A percentile compares a stretch with the other conserved stretches of the same genome.
phyloP scores from a whole-genome alignment of 2,888 invertebrate species.

The Acanthosepion esculentum region DNA sequence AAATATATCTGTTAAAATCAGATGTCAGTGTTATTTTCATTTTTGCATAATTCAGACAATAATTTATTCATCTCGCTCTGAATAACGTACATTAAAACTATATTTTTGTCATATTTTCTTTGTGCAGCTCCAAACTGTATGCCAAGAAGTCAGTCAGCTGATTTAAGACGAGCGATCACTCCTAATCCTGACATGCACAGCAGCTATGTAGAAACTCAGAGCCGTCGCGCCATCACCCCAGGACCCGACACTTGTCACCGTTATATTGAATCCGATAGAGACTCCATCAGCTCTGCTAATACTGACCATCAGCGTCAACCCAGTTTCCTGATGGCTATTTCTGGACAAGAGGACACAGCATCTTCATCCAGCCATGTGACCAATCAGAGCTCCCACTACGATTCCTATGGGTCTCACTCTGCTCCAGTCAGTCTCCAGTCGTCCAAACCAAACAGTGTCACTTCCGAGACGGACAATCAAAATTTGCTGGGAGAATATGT shows the following conservation, averaged over 20 bases:
- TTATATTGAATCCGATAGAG: conserved; percentile 48
- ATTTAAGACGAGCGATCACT: conserved; percentile 53
- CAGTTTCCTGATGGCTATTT: conserved; percentile 71
- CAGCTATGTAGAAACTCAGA: conserved; percentile 41
- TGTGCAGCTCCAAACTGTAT: not conserved
- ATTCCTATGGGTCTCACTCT: not conserved
- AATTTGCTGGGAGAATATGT: conserved; percentile 48
- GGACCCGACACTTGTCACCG: conserved; percentile 47
- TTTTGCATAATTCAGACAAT: too few relatives aligned
- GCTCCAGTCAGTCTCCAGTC: conserved; percentile 6
- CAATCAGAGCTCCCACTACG: not conserved
- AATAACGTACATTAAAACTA: too few relatives aligned
- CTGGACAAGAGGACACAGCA: conserved; percentile 54
- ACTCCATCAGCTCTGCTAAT: conserved; percentile 48
- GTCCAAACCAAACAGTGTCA: not conserved
- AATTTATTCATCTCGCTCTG: too few relatives aligned
- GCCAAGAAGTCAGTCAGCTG: conserved; percentile 35
- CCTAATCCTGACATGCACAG: conserved; percentile 52
- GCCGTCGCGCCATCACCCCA: conserved; percentile 40
- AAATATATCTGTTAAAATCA: too few relatives aligned
- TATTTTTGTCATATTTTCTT: not conserved
- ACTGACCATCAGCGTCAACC: conserved; percentile 67
- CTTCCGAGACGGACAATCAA: not conserved
- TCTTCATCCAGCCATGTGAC: not conserved
- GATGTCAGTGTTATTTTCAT: too few relatives aligned